phyloP scores from a whole-genome alignment of 1,140 invertebrate species.

The Ericerus pela region DNA sequence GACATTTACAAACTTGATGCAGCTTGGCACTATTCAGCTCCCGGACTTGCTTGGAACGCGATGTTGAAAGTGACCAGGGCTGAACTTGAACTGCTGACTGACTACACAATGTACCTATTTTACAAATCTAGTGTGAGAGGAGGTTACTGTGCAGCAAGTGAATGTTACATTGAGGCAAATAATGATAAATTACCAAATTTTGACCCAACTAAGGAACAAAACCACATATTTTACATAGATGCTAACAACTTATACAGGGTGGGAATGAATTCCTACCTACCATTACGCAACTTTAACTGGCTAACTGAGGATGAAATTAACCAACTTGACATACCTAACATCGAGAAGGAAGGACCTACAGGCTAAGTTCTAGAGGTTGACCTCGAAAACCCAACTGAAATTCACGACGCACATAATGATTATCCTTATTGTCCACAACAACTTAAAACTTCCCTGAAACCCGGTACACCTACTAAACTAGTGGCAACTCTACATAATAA shows the following conservation, averaged over 20 bases:
- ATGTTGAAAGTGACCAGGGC: slow-evolving; percentile 30
- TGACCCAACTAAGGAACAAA: slow-evolving; percentile 26
- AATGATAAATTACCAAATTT: slow-evolving; percentile 33
- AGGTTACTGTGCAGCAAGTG: slow-evolving; percentile 27
- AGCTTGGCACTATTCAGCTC: slow-evolving; percentile 28
- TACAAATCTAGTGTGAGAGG: too few species aligned
- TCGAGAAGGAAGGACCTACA: slow-evolving; percentile 26
- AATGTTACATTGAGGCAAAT: slow-evolving; percentile 32
- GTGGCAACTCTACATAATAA: slow-evolving; percentile 15
- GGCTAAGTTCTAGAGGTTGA: slow-evolving; percentile 39
- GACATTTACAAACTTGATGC: slow-evolving; percentile 3
- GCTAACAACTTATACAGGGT: slow-evolving; percentile 40
- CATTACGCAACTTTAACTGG: slow-evolving; percentile 34
- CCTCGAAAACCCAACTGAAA: slow-evolving; percentile 26
- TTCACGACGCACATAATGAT: slow-evolving; percentile 37
- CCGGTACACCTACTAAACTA: slow-evolving; percentile 16
- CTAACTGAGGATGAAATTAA: slow-evolving; percentile 23
- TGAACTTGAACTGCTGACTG: slow-evolving; percentile 34
- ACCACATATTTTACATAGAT: slow-evolving; percentile 35
- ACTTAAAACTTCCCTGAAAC: background rate
- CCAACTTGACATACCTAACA: slow-evolving; percentile 26
- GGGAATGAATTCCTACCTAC: slow-evolving; percentile 33
- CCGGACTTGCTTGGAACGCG: slow-evolving; percentile 31
- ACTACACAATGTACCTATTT: slow-evolving; percentile 32
- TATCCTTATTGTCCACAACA: slow-evolving; percentile 34